Percentiles rank a stretch among this genome's conserved stretches.
Evolutionary conservation across 1,140 invertebrate genomes (phyloP).

Genomic region (Bombus fervidus): DNA sequence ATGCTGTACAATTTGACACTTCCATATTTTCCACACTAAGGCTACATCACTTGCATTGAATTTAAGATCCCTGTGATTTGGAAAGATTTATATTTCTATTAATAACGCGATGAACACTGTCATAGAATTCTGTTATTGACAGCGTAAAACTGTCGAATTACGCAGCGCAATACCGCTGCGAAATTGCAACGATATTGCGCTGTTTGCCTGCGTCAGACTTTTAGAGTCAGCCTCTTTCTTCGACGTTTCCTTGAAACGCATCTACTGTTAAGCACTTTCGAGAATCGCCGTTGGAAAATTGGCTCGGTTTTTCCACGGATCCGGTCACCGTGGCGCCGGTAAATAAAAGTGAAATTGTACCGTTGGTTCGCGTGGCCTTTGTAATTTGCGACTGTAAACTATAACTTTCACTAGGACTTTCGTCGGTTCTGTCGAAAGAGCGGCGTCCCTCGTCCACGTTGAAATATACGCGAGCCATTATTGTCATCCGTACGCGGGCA

Average conservation of each 20-base stretch:
- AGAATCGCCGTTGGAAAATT: constrained; percentile 29
- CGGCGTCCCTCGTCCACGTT: constrained; percentile 26
- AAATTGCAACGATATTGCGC: background rate
- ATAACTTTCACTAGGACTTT: constrained; percentile 65
- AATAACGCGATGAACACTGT: too few relatives aligned
- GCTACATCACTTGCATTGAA: background rate
- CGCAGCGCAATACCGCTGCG: too few relatives aligned
- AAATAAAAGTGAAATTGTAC: constrained; percentile 58
- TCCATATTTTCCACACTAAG: background rate
- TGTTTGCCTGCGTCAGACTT: background rate
- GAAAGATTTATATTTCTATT: too few relatives aligned
- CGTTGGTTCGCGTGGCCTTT: constrained; percentile 13
- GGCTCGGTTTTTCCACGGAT: constrained; percentile 3
- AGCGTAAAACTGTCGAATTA: too few relatives aligned
- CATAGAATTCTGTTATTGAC: too few relatives aligned
- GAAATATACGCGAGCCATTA: constrained; percentile 43
- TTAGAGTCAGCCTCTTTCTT: background rate
- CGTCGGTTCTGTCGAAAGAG: constrained; percentile 50
- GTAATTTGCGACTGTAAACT: constrained; percentile 51
- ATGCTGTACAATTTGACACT: background rate
- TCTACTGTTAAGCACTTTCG: constrained; percentile 13
- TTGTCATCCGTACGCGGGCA: constrained; percentile 29
- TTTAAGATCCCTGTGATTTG: background rate
- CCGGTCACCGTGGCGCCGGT: background rate
- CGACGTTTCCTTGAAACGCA: background rate